phyloP scores from a whole-genome alignment of 2,113 vertebrate genomes.

The Chunga burmeisteri region DNA sequence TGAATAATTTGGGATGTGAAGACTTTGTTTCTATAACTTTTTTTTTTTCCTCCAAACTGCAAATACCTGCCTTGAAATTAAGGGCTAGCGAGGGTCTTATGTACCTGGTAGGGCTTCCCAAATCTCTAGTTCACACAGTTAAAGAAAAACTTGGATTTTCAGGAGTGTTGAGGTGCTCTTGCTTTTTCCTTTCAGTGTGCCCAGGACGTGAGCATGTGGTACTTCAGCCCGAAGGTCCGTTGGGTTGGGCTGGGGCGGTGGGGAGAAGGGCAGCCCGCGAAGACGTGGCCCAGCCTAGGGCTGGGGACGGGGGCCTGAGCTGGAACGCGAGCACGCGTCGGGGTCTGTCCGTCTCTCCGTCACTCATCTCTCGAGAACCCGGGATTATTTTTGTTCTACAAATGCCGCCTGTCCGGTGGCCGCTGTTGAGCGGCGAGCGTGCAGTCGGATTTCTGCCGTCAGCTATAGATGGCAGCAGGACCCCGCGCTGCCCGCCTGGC shows the following conservation, averaged over 20 bases:
- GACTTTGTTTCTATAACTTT: background rate
- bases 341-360: background rate
- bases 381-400: rapidly evolving
- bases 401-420: background rate
- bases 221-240: too few species aligned
- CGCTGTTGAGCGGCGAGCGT: background rate
- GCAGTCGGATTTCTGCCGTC: background rate
- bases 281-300: too few species aligned
- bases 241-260: too few species aligned
- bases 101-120: background rate
- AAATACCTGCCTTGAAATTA: background rate
- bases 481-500: background rate
- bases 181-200: background rate
- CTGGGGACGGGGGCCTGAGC: too few species aligned
- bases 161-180: background rate
- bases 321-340: background rate
- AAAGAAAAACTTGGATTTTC: background rate
- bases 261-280: too few species aligned
- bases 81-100: background rate
- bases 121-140: background rate
- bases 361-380: rapidly evolving
- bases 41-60: background rate
- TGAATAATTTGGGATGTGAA: background rate
- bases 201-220: too few species aligned
- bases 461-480: slow-evolving; percentile 58